Base-by-base conservation (phyloP, 2,797 vertebrate genomes). In the Sciurus carolinensis region DNA sequence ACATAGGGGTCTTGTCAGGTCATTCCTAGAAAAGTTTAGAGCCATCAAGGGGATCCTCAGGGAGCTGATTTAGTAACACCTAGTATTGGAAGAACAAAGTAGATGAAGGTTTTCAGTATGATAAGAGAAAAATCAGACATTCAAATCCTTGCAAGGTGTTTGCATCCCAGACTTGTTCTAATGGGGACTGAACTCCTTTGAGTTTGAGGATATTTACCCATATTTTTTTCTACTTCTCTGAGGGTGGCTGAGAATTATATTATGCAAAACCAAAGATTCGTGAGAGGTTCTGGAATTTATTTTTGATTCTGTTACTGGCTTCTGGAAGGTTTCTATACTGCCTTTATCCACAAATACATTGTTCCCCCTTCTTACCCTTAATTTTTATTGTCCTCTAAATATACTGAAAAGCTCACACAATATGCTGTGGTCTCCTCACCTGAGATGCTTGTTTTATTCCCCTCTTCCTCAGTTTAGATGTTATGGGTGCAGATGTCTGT, bases 71-170 rank as follows among this genome's bases (percentile, higher is more conserved):
- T 82, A 91, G 47, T 79, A 83, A 94, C 33, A 79, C 62, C 42
- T 54, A 80, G 95, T 95, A 71, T 67, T 80, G 11, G 26, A 92
- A 71, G 75, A 94, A 54, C 30, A 81, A 92, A 94, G 82, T 33
- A 26, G 44, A 52, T 67, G 64, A 75, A 79, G n/a, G n/a, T 39
- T 89, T 90, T 94, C 36, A 66, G 26, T 50, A 59, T 73, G 79
- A 89, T 50, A 54, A 94, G 91, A 73, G 2, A 13, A 89, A 95
- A 87, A 54, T 71, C 28, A 54, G 5, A 3, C 42, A 30, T 94
- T 83, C 66, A 57, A 52, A 39, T 94, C 50, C 28, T 47, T 81
- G 66, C 4, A 91, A 93, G 15, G 5, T 75, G 3, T 84, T 94
- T 95, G 8, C 3, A 76, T 44, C 10, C 59, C 8, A 59, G 33